A percentile compares a stretch with the other conserved stretches of the same genome.
These are phyloP conservation scores for Labeo calbasu DNA, from an alignment of 2,797 vertebrate genomes.

Conservation along the genomic window DNA sequence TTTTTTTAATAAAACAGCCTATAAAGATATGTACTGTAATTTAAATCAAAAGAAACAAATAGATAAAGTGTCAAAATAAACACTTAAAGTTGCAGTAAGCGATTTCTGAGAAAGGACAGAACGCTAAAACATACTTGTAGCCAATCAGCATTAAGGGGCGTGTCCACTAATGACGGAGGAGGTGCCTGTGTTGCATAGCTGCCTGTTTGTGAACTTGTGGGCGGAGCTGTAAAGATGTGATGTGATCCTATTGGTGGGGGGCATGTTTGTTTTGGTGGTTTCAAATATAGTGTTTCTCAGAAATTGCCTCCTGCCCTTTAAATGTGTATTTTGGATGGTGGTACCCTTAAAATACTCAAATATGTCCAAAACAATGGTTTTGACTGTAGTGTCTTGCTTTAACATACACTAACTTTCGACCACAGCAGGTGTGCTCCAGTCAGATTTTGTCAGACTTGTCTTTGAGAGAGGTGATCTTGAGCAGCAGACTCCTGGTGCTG, in stretches of 20 bases:
- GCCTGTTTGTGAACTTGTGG: neutral
- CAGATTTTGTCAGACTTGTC: slow-evolving; percentile 59
- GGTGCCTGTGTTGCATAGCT: neutral
- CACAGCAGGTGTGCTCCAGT: neutral
- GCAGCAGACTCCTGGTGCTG: slow-evolving; percentile 81
- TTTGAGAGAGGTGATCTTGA: slow-evolving; percentile 81
- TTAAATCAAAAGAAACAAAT: neutral
- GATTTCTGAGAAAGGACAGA: neutral
- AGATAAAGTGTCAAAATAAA: neutral
- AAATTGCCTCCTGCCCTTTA: too few relatives aligned
- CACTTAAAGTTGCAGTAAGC: neutral
- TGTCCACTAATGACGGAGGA: neutral
- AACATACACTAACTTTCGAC: neutral
- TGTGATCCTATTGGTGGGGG: neutral
- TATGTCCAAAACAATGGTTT: neutral
- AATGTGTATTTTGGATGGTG: too few relatives aligned
- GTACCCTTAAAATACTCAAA: neutral
- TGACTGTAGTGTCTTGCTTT: neutral
- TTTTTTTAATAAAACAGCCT: neutral
- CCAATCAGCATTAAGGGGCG: neutral
- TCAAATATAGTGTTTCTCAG: neutral
- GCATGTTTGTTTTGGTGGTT: neutral
- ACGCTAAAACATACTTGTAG: neutral
- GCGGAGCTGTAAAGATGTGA: neutral
- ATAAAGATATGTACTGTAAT: neutral